Conservation (phyloP, 2,888 invertebrate species). For the Plagodis pulveraria region DNA sequence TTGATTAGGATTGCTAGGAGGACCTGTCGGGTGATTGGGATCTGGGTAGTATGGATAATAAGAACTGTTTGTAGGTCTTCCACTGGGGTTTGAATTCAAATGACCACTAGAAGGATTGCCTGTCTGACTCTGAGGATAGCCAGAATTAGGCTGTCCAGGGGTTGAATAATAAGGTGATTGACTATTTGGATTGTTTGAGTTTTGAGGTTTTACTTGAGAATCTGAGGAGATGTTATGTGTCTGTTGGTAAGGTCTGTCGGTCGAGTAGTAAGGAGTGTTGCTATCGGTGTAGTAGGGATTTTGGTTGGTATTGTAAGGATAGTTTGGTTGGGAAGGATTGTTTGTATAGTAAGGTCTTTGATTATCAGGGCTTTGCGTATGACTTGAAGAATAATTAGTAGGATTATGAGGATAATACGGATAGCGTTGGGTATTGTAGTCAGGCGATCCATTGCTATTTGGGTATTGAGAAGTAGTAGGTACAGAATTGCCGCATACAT, state of each 20-base stretch:
- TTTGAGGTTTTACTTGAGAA: constrained; percentile 28
- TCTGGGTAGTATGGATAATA: constrained; percentile 26
- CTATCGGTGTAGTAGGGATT: constrained; percentile 29
- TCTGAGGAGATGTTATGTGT: constrained; percentile 29
- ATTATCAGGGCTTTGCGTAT: constrained; percentile 35
- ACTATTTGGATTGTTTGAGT: constrained; percentile 15
- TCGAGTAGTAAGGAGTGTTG: constrained; percentile 29
- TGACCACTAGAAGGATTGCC: constrained; percentile 2
- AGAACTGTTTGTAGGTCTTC: constrained; percentile 13
- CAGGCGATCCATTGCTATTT: constrained; percentile 6
- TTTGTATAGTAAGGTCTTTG: constrained; percentile 30
- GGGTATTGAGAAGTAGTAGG: constrained; percentile 34
- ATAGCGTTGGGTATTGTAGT: constrained; percentile 20
- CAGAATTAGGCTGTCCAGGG: constrained; percentile 11
- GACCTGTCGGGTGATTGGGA: constrained; percentile 10
- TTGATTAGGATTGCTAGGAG: constrained; percentile 24
- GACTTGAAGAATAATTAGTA: constrained; percentile 22
- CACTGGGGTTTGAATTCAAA: constrained; percentile 10
- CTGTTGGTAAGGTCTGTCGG: constrained; percentile 17
- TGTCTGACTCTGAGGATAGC: constrained; percentile 6
- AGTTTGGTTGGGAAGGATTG: constrained; percentile 28
- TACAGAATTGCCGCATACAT: constrained; percentile 61
- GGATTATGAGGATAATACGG: constrained; percentile 31
- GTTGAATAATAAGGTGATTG: constrained; percentile 14
- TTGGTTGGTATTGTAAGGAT: constrained; percentile 24